phyloP scores from a whole-genome alignment of 2,113 vertebrate genomes.

The Ploceus nigricollis region DNA sequence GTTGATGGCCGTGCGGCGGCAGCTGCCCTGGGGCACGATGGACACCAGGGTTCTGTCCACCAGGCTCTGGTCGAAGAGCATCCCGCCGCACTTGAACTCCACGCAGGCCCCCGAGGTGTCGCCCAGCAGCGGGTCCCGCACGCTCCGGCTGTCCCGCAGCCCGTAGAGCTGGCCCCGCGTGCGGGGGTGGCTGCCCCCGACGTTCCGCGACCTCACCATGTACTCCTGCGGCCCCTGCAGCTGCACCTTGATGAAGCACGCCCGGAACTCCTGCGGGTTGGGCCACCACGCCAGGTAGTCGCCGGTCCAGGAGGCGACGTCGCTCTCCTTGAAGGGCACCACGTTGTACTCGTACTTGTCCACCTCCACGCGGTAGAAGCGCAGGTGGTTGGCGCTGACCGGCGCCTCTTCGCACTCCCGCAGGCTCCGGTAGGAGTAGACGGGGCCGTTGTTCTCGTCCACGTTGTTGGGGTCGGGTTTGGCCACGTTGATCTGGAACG shows the following conservation, averaged over 20 bases:
- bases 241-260: constrained; percentile 92
- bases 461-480: constrained; percentile 87
- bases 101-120: constrained; percentile 86
- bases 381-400: constrained; percentile 84
- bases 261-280: constrained; percentile 95
- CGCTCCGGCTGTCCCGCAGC: constrained; percentile 90
- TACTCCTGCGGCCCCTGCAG: constrained; percentile 88
- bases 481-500: constrained; percentile 88
- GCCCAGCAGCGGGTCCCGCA: constrained; percentile 75
- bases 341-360: constrained; percentile 96
- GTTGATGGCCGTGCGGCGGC: constrained; percentile 78
- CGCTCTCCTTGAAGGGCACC: constrained; percentile 90
- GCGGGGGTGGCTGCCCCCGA: constrained; percentile 83
- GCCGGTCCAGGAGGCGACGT: constrained; percentile 88
- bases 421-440: constrained; percentile 89
- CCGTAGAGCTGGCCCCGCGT: constrained; percentile 89
- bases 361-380: constrained; percentile 92
- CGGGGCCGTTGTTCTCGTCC: constrained; percentile 85
- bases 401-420: constrained; percentile 86
- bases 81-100: constrained; percentile 96
- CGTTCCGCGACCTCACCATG: constrained; percentile 88
- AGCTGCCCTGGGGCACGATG: constrained; percentile 88
- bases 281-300: constrained; percentile 97
- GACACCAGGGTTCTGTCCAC: constrained; percentile 87
- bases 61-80: constrained; percentile 89